These are phyloP conservation scores for Euthynnus affinis DNA, from an alignment of 2,797 vertebrate genomes.

Conservation along the genomic window DNA sequence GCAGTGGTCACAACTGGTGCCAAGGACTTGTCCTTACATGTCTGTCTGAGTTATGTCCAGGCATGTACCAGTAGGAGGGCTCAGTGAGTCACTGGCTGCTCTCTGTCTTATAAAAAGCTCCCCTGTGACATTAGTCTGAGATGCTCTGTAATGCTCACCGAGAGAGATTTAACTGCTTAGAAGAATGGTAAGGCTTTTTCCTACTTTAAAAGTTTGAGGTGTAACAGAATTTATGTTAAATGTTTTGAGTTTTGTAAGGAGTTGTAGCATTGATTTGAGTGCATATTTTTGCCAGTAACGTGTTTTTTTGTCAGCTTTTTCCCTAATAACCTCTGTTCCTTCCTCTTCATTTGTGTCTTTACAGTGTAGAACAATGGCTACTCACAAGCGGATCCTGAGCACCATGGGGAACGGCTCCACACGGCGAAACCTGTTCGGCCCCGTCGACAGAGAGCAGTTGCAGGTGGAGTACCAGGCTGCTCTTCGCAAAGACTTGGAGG, in stretches of 20 bases:
- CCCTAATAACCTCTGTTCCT: not conserved
- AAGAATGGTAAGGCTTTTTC: slow-evolving; percentile 69
- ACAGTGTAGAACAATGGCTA: slow-evolving; percentile 81
- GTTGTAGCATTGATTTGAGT: not conserved
- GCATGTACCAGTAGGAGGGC: slow-evolving; percentile 76
- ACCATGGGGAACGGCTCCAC: slow-evolving; percentile 71
- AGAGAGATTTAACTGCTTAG: slow-evolving; percentile 6
- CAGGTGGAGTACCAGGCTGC: slow-evolving; percentile 80
- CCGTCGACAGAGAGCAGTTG: slow-evolving; percentile 89
- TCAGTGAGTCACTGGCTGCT: slow-evolving; percentile 61
- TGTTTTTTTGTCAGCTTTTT: not conserved
- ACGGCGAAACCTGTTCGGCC: slow-evolving; percentile 91
- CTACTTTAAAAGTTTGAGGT: not conserved
- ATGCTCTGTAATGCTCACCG: slow-evolving; percentile 6
- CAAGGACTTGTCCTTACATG: slow-evolving; percentile 77
- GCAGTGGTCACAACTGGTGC: not conserved
- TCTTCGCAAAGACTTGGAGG: slow-evolving; percentile 85
- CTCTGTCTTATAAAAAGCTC: slow-evolving; percentile 57
- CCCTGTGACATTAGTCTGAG: slow-evolving; percentile 15
- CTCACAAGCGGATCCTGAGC: slow-evolving; percentile 63
- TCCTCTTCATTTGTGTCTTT: slow-evolving; percentile 27
- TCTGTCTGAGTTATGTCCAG: slow-evolving; percentile 75
- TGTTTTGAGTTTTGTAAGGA: not conserved
- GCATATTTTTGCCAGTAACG: not conserved
- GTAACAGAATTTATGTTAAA: not conserved